phyloP scores from a whole-genome alignment of 1,140 invertebrate species.

The Rhagoletis zephyria region DNA sequence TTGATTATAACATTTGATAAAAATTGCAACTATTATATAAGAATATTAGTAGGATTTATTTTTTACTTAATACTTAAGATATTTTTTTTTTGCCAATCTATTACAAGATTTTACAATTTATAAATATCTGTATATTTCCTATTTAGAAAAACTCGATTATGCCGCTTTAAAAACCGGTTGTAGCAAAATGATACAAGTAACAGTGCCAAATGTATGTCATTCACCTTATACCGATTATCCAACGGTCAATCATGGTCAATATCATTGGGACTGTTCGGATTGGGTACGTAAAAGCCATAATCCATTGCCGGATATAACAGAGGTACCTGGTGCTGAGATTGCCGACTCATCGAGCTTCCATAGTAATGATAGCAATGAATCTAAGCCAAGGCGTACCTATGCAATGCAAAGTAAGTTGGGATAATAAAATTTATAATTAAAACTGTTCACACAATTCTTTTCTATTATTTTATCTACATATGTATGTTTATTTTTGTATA shows the following conservation, averaged over 20 bases:
- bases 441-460: too few species aligned
- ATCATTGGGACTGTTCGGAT: conserved; percentile 97
- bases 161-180: conserved; percentile 52
- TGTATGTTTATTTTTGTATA: too few species aligned
- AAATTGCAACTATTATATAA: too few species aligned
- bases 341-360: conserved; percentile 91
- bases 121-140: too few species aligned
- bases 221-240: conserved; percentile 61
- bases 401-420: conserved; percentile 49
- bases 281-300: conserved; percentile 89
- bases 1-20: too few species aligned
- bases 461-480: too few species aligned
- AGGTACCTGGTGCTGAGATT: conserved; percentile 91
- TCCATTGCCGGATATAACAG: conserved; percentile 91
- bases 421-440: not conserved
- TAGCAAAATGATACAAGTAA: conserved; percentile 69
- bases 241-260: conserved; percentile 77
- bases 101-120: too few species aligned
- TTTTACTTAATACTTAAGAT: too few species aligned
- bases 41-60: too few species aligned
- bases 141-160: conserved; percentile 39
- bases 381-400: conserved; percentile 74
- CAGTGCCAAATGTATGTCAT: conserved; percentile 71
- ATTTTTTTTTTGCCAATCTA: too few species aligned
- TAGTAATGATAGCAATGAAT: conserved; percentile 90